These are phyloP conservation scores for Megaleporinus macrocephalus DNA, from an alignment of 2,113 vertebrate genomes.

Conservation along the genomic window DNA sequence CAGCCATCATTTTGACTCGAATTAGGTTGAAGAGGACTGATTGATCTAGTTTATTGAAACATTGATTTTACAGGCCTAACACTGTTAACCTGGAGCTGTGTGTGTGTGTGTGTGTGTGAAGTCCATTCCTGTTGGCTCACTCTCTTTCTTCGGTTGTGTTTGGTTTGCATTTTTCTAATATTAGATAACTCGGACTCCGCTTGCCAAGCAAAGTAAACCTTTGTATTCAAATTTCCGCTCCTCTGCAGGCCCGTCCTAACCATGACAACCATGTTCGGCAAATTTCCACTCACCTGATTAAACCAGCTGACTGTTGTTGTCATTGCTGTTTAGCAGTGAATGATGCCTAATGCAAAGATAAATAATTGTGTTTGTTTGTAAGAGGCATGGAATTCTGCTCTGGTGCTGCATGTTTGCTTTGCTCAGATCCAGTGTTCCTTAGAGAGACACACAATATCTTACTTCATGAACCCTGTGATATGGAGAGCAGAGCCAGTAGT, in stretches of 20 bases:
- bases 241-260: constrained; percentile 24
- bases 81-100: constrained; percentile 11
- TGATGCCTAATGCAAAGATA: constrained; percentile 2
- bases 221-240: constrained; percentile 42
- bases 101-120: not conserved
- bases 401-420: not conserved
- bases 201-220: constrained; percentile 52
- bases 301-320: constrained; percentile 6
- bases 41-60: not conserved
- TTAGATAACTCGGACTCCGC: constrained; percentile 42
- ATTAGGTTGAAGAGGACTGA: not conserved
- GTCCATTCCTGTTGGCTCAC: constrained; percentile 12
- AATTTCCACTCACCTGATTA: constrained; percentile 41
- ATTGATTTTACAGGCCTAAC: not conserved
- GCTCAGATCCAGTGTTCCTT: not conserved
- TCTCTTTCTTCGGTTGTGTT: constrained; percentile 30
- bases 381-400: not conserved
- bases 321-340: not conserved
- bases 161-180: constrained; percentile 46
- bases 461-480: not conserved
- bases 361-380: constrained; percentile 5
- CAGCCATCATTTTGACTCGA: not conserved
- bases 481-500: not conserved
- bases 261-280: constrained; percentile 35
- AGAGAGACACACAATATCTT: not conserved